Evolutionary conservation across 2,888 invertebrate genomes (phyloP).

Genomic region (Asteroscopus sphinx): DNA sequence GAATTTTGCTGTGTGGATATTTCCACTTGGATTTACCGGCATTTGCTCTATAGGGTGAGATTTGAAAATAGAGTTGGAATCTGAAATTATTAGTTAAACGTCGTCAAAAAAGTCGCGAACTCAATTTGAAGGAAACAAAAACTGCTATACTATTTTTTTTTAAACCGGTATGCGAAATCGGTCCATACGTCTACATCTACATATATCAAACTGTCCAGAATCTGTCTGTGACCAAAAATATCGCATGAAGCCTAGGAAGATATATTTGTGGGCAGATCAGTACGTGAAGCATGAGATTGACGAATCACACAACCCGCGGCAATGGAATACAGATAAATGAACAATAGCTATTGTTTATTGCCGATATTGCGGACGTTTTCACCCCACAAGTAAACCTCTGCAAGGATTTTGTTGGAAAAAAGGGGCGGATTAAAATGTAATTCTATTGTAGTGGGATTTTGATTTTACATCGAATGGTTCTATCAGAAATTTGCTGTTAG

Average conservation of each 20-base stretch:
- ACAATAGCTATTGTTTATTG: neutral
- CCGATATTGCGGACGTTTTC: constrained; percentile 7
- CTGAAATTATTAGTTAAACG: no score
- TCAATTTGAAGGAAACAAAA: no score
- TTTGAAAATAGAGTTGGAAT: no score
- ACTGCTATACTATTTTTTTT: no score
- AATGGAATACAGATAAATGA: constrained; percentile 3
- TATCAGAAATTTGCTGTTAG: no score
- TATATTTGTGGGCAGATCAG: neutral
- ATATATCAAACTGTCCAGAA: constrained; percentile 4
- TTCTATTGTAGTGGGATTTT: neutral
- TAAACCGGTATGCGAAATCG: no score
- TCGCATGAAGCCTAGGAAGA: constrained; percentile 1
- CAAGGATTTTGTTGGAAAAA: neutral
- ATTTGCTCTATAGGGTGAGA: no score
- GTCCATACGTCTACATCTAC: no score
- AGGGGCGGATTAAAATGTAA: neutral
- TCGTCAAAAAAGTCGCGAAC: no score
- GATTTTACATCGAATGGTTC: no score
- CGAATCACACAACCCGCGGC: constrained; percentile 21
- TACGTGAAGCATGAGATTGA: constrained; percentile 31
- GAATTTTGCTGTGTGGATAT: constrained; percentile 17
- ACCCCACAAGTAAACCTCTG: neutral
- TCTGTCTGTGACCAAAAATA: constrained; percentile 5
- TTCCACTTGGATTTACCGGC: constrained; percentile 13